Evolutionary conservation across 1,140 invertebrate genomes (phyloP), one percentile per base, ranked within the genome.

Genomic region (Penaeus japonicus): DNA sequence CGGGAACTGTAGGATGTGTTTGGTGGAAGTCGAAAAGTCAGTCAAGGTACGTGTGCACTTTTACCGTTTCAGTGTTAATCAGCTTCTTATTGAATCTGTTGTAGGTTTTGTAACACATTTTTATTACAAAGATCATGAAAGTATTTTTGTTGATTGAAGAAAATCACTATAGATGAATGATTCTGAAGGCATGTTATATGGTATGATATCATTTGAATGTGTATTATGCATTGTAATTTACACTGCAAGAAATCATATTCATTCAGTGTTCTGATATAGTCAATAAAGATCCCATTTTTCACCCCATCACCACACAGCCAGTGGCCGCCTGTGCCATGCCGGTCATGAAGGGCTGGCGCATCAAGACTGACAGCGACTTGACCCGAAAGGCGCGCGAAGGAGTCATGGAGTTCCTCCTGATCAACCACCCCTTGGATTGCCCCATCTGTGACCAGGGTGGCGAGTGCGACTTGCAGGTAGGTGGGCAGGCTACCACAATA

Each of bases 301-400:
- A 10, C 39, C 7, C 7, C 12, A 10, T 47, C 12, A 12, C 5
- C 39, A 10, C 39, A 10, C 95, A 99, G 95, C 99, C 99, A 10
- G 97, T 99, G n/a, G 99, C 99, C 75, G 98, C 98, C 12, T 99
- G 99, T 94, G 99, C 99, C 2, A 99, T 99, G 98, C 99, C 99
- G 22, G 99, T 99, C 0, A 99, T 99, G 98, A 99, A 99, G 93
- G 99, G 99, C 4, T 96, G 95, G 97, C 95, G 96, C 91, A 96
- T 99, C 18, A 99, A 99, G 93, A 99, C 99, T 27, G 97, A 99
- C 92, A 99, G 98, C 0, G 97, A 98, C 90, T 94, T 99, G 92
- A 98, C 98, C 0, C 95, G 95, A 77, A 98, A 97, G 93, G 99
- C 99, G 15, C 95, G 99, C 82, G 97, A 98, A 93, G 99, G 98